Conservation (phyloP, 2,797 vertebrate genomes). For the Sebastes vulpes region DNA sequence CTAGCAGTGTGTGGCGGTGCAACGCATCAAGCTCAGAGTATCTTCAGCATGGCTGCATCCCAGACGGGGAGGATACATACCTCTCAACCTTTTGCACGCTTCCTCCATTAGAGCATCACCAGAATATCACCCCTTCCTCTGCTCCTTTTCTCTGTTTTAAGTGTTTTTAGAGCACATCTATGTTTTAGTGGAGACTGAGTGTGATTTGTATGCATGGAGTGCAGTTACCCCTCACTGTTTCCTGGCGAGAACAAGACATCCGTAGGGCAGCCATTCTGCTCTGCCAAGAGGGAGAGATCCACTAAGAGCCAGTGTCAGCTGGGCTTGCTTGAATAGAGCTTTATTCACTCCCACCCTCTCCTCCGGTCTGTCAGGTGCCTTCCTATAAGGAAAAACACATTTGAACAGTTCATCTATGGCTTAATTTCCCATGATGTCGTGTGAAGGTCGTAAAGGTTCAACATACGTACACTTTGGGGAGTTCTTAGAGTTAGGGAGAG, state of each 20-base stretch:
- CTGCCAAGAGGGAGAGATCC: slow-evolving; percentile 76
- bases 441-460: slow-evolving; percentile 16
- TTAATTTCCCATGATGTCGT: slow-evolving; percentile 35
- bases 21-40: background rate
- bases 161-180: slow-evolving; percentile 70
- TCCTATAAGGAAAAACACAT: slow-evolving; percentile 48
- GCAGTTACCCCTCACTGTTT: slow-evolving; percentile 73
- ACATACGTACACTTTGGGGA: background rate
- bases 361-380: slow-evolving; percentile 59
- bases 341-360: slow-evolving; percentile 49
- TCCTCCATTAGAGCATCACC: slow-evolving; percentile 71
- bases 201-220: slow-evolving; percentile 80
- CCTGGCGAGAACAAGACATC: slow-evolving; percentile 82
- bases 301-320: slow-evolving; percentile 79
- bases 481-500: background rate
- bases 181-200: slow-evolving; percentile 71
- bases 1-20: background rate
- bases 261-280: slow-evolving; percentile 73
- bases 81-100: slow-evolving; percentile 56
- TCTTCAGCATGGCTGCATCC: slow-evolving; percentile 54
- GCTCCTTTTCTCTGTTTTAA: slow-evolving; percentile 35
- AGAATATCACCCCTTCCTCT: slow-evolving; percentile 61
- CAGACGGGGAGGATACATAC: slow-evolving; percentile 26
- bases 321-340: slow-evolving; percentile 80
- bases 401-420: slow-evolving; percentile 39